A percentile compares a stretch with the other conserved stretches of the same genome.
These are phyloP conservation scores for Simalia tracyae DNA, from an alignment of 2,797 vertebrate species.

Conservation along the genomic window DNA sequence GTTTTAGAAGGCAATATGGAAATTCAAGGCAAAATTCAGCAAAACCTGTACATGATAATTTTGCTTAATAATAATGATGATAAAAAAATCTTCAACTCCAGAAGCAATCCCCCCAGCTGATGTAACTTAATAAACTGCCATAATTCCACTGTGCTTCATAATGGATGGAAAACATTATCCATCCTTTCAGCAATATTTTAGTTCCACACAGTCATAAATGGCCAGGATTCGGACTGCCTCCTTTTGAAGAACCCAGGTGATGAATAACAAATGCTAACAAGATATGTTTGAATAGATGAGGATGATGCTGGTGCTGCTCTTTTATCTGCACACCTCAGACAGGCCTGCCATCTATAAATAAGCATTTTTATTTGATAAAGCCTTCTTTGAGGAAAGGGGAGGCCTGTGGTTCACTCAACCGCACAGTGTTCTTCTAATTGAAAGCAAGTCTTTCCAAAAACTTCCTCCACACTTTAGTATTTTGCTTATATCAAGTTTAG, in stretches of 20 bases:
- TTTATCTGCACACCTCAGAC: not conserved
- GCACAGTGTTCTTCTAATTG: accelerated
- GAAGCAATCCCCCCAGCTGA: not conserved
- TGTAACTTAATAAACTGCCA: accelerated
- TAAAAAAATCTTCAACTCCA: not conserved
- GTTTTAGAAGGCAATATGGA: not conserved
- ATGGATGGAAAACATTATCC: not conserved
- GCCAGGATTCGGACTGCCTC: not conserved
- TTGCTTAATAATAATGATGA: not conserved
- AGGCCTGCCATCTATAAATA: not conserved
- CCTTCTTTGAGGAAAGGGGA: not conserved
- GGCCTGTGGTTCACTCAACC: accelerated
- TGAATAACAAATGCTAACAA: not conserved
- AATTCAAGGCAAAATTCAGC: not conserved
- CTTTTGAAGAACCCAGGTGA: not conserved
- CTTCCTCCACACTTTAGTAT: accelerated
- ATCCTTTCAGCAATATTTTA: not conserved
- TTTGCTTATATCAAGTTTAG: not conserved
- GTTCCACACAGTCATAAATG: not conserved
- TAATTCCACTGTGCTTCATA: accelerated
- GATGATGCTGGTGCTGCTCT: accelerated
- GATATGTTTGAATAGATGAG: accelerated
- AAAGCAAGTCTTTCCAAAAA: not conserved
- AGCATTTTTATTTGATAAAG: not conserved
- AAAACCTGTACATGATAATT: not conserved